phyloP scores from a whole-genome alignment of 2,888 invertebrate species.

The Catocala fraxini region DNA sequence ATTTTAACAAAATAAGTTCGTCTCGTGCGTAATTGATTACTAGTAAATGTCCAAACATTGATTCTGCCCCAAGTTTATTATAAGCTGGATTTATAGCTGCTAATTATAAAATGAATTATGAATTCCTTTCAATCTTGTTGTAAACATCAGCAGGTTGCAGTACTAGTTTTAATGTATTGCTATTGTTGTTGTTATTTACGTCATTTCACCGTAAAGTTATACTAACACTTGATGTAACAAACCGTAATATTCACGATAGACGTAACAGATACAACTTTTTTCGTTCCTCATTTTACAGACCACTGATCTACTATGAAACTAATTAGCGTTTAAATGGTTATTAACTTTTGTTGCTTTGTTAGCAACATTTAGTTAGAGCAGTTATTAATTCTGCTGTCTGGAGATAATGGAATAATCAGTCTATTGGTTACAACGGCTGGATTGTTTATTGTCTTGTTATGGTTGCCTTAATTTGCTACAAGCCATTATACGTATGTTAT shows the following conservation, averaged over 20 bases:
- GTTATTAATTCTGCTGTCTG: background rate
- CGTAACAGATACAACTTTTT: constrained; percentile 25
- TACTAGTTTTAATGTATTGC: background rate
- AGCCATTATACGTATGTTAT: background rate
- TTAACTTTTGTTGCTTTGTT: constrained; percentile 11
- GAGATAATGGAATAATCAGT: constrained; percentile 12
- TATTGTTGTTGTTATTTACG: background rate
- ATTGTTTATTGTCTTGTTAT: background rate
- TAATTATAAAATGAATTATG: too few species aligned
- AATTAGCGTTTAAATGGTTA: constrained; percentile 28
- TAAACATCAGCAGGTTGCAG: too few species aligned
- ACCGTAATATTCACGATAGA: constrained; percentile 7
- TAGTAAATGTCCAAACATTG: too few species aligned
- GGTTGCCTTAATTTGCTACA: background rate
- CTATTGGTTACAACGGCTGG: background rate
- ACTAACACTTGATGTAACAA: background rate
- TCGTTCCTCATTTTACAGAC: constrained; percentile 19
- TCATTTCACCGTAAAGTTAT: constrained; percentile 2
- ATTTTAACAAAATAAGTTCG: too few species aligned
- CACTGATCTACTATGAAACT: constrained; percentile 20
- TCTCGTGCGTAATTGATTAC: too few species aligned
- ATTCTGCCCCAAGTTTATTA: too few species aligned
- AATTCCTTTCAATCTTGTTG: too few species aligned
- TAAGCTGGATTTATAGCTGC: too few species aligned
- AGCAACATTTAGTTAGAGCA: background rate